Percentiles rank a stretch among this genome's conserved stretches.
Conservation (phyloP, 2,113 vertebrate species). For the Hippoglossus stenolepis region DNA sequence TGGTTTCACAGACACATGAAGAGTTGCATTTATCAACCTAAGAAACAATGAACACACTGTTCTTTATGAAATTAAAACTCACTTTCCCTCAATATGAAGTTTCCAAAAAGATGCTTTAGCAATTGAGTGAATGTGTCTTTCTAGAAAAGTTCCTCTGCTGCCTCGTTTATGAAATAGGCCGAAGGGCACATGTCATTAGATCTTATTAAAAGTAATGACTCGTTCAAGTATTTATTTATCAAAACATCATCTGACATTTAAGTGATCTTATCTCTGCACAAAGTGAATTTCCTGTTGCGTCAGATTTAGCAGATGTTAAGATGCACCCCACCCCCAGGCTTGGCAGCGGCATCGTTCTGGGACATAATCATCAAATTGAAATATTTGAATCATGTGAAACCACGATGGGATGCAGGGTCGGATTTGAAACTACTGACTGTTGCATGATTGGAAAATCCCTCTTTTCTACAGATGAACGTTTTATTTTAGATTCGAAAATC, state of each 20-base stretch:
- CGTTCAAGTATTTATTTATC: not conserved
- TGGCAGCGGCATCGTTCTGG: too few relatives aligned
- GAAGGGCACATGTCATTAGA: not conserved
- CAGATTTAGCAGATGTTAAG: not conserved
- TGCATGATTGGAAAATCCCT: not conserved
- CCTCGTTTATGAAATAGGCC: not conserved
- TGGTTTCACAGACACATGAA: too few relatives aligned
- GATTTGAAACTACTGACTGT: too few relatives aligned
- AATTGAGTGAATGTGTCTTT: too few relatives aligned
- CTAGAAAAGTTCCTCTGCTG: too few relatives aligned
- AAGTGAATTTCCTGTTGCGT: slow-evolving; percentile 28
- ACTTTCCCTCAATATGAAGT: too few relatives aligned
- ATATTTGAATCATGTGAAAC: not conserved
- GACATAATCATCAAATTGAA: not conserved
- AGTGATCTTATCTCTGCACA: slow-evolving; percentile 12
- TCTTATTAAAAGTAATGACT: not conserved
- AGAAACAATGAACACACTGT: too few relatives aligned
- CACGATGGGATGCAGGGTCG: too few relatives aligned
- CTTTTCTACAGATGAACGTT: not conserved
- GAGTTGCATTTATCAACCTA: too few relatives aligned
- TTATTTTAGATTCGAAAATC: too few relatives aligned
- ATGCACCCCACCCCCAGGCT: not conserved
- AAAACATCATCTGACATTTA: not conserved
- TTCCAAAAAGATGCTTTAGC: too few relatives aligned
- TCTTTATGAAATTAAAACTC: too few relatives aligned